Percentiles rank a stretch among this genome's conserved stretches.
These are phyloP conservation scores for Tetraodon nigroviridis DNA, from an alignment of 2,113 vertebrate genomes.

Conservation along the genomic window DNA sequence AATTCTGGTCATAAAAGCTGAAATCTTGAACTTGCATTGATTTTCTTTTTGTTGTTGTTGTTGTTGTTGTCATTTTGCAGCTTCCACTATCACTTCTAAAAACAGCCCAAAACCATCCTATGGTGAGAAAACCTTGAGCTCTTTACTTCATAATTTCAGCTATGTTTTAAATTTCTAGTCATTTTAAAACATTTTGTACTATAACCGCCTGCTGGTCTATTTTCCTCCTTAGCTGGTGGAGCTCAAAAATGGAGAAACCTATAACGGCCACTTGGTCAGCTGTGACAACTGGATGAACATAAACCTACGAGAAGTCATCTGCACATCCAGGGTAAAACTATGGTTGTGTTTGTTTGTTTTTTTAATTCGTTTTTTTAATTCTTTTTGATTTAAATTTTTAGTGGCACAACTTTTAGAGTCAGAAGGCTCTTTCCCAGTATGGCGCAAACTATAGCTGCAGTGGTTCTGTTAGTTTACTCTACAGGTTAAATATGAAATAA, in stretches of 20 bases:
- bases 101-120: constrained; percentile 96
- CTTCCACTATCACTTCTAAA: constrained; percentile 91
- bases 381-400: too few species aligned
- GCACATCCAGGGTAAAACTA: constrained; percentile 86
- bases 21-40: background rate
- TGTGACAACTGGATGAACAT: constrained; percentile 99
- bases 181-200: background rate
- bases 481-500: background rate
- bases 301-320: constrained; percentile 96
- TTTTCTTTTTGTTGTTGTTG: constrained; percentile 2
- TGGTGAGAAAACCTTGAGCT: constrained; percentile 77
- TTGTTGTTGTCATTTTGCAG: constrained; percentile 69
- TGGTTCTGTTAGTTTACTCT: too few species aligned
- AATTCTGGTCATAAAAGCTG: background rate
- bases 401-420: too few species aligned
- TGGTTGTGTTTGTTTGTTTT: background rate
- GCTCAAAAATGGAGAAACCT: constrained; percentile 95
- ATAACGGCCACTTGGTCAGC: constrained; percentile 96
- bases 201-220: background rate
- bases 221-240: constrained; percentile 83
- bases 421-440: too few species aligned
- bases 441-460: too few species aligned
- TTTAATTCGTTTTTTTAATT: background rate
- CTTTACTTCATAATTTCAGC: background rate
- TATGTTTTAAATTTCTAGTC: too few species aligned